These are phyloP conservation scores for Edolisoma coerulescens DNA, from an alignment of 2,113 vertebrate genomes.

Conservation along the genomic window DNA sequence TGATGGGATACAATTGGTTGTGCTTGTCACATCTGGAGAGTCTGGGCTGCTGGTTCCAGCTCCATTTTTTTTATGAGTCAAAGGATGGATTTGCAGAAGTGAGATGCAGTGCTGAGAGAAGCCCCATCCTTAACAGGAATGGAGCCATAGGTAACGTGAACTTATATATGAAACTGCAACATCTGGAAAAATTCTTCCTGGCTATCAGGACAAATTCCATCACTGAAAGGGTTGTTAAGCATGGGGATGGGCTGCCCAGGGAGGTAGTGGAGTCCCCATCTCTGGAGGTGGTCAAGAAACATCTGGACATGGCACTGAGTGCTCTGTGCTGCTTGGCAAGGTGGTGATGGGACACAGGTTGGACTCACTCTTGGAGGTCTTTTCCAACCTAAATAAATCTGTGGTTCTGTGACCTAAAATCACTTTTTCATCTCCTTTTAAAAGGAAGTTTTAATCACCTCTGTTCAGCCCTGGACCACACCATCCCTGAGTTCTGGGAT, in stretches of 20 bases:
- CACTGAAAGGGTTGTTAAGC: neutral
- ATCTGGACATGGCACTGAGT: neutral
- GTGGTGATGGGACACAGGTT: neutral
- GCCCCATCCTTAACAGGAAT: neutral
- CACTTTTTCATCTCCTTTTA: neutral
- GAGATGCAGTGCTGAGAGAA: neutral
- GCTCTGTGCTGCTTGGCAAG: neutral
- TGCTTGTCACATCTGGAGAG: neutral
- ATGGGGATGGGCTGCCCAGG: neutral
- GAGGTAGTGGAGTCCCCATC: neutral
- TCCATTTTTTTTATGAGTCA: neutral
- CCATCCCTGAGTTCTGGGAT: neutral
- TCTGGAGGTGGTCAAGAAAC: neutral
- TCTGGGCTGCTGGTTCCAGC: neutral
- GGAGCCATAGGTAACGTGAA: neutral
- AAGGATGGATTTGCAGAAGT: neutral
- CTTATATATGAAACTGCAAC: neutral
- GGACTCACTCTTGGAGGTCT: neutral
- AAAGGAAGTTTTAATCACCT: neutral
- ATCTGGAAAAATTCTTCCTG: neutral
- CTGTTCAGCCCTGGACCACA: neutral
- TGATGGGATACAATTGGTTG: neutral
- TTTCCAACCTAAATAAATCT: neutral
- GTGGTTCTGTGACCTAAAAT: neutral
- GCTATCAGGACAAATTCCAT: neutral